Conservation (phyloP, 2,797 vertebrate genomes). For the Pempheris klunzingeri region DNA sequence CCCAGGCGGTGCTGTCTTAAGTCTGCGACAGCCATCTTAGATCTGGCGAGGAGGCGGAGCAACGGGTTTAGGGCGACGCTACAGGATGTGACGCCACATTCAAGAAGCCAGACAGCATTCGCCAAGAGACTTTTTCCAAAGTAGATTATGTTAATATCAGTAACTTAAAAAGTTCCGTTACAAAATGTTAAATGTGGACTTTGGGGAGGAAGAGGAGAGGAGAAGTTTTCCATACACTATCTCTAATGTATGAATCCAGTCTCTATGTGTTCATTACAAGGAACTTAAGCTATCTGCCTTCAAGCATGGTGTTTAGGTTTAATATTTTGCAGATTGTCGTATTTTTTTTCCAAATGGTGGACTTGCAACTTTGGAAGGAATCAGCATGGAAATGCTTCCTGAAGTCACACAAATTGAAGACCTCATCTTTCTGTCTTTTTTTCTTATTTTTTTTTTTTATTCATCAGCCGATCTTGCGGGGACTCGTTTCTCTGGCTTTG, state of each 20-base stretch:
- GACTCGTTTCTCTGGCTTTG: constrained; percentile 11
- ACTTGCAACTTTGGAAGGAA: constrained; percentile 52
- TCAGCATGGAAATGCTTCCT: constrained; percentile 58
- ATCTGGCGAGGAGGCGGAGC: background rate
- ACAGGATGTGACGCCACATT: background rate
- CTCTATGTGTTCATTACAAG: constrained; percentile 55
- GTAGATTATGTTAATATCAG: constrained; percentile 31
- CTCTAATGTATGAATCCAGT: constrained; percentile 46
- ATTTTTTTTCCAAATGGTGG: constrained; percentile 32
- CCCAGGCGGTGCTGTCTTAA: constrained; percentile 96
- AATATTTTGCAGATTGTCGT: constrained; percentile 37
- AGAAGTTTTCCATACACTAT: constrained; percentile 43
- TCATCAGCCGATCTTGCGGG: constrained; percentile 26
- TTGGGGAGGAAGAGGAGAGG: constrained; percentile 19
- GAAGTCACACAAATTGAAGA: constrained; percentile 31
- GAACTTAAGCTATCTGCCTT: constrained; percentile 52
- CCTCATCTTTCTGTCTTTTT: background rate
- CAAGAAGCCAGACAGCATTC: background rate
- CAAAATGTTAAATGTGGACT: constrained; percentile 25
- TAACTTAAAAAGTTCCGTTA: constrained; percentile 26
- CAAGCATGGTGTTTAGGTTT: constrained; percentile 64
- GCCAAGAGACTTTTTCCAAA: constrained; percentile 39
- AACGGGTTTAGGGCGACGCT: background rate
- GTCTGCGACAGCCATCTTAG: constrained; percentile 3
- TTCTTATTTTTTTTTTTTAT: background rate